Evolutionary conservation across 2,797 vertebrate genomes (phyloP).

Genomic region (Varecia variegata): DNA sequence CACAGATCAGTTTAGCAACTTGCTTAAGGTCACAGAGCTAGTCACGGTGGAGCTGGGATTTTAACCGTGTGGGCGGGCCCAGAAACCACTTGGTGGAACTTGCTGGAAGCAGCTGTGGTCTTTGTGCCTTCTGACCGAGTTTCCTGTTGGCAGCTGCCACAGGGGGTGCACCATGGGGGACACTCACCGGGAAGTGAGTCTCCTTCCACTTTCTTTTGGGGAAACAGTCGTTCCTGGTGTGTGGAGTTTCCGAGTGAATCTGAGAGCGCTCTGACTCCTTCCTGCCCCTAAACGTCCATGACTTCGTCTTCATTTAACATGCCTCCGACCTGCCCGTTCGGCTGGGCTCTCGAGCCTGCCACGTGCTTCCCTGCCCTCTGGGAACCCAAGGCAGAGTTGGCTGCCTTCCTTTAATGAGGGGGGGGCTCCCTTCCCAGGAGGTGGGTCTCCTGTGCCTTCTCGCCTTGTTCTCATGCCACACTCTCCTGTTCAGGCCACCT

Average conservation of each 20-base stretch:
- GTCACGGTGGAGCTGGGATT: neutral
- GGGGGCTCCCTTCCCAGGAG: neutral
- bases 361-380: neutral
- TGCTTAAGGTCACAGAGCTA: neutral
- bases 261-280: neutral
- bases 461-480: neutral
- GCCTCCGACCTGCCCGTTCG: neutral
- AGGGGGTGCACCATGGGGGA: neutral
- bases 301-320: neutral
- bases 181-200: rapidly evolving
- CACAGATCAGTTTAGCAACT: neutral
- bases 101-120: neutral
- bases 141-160: neutral
- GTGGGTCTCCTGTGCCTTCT: neutral
- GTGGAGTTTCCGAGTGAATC: neutral
- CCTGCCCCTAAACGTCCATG: neutral
- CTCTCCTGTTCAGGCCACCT: neutral
- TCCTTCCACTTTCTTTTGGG: neutral
- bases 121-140: neutral
- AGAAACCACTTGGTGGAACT: neutral
- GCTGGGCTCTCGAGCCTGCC: neutral
- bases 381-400: neutral
- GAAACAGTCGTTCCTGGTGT: neutral
- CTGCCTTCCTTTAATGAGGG: neutral
- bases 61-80: neutral